These are phyloP conservation scores for Nothoprocta pentlandii DNA, from an alignment of 2,113 vertebrate genomes.

Conservation along the genomic window DNA sequence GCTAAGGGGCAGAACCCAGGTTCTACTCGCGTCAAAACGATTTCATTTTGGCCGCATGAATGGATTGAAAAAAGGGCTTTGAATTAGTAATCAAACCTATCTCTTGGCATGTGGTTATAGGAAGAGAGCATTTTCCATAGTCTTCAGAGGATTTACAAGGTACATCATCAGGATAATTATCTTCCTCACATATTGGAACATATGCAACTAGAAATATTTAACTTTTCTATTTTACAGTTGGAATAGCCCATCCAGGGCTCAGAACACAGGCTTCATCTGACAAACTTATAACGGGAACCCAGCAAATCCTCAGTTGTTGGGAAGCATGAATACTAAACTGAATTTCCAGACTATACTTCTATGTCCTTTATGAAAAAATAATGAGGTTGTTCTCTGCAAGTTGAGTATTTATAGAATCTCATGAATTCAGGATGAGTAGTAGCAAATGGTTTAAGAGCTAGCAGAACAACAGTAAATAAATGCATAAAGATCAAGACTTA, in stretches of 20 bases:
- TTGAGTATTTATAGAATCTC: conserved; percentile 57
- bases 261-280: not conserved
- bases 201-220: not conserved
- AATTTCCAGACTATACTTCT: conserved; percentile 3
- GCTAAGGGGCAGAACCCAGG: not conserved
- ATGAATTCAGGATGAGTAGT: conserved; percentile 64
- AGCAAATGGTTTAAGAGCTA: conserved; percentile 47
- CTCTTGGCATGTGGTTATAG: not conserved
- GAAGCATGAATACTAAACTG: not conserved
- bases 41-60: not conserved
- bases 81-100: not conserved
- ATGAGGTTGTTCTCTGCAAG: conserved; percentile 28
- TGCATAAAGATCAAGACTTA: not conserved
- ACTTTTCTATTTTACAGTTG: not conserved
- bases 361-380: conserved; percentile 60
- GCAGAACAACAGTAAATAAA: conserved; percentile 44
- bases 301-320: not conserved
- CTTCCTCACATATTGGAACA: not conserved
- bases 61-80: not conserved
- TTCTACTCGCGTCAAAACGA: not conserved
- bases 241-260: conserved; percentile 1
- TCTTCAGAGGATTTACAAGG: not conserved
- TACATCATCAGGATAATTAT: not conserved
- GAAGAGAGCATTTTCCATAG: not conserved
- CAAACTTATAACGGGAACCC: not conserved